phyloP scores from a whole-genome alignment of 2,888 invertebrate genomes.

The Acronicta leporina region DNA sequence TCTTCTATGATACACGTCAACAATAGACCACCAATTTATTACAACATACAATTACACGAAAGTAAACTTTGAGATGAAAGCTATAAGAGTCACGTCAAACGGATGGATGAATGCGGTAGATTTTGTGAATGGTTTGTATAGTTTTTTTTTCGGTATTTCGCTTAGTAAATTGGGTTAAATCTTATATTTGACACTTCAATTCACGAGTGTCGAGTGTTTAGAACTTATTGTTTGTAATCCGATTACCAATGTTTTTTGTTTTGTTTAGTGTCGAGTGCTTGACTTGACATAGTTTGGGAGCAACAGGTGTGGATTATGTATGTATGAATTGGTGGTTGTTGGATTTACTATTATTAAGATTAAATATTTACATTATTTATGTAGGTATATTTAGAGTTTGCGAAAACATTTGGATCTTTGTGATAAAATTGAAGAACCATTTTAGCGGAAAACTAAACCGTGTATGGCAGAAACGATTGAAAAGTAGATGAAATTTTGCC shows the following conservation, averaged over 20 bases:
- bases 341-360: conserved; percentile 27
- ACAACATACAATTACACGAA: conserved; percentile 13
- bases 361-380: conserved; percentile 36
- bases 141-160: conserved; percentile 63
- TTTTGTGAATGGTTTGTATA: conserved; percentile 53
- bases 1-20: conserved; percentile 78
- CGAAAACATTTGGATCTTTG: no score
- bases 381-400: background rate
- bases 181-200: conserved; percentile 76
- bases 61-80: conserved; percentile 34
- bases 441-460: no score
- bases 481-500: no score
- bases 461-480: no score
- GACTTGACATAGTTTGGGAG: conserved; percentile 45
- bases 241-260: conserved; percentile 77
- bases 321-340: conserved; percentile 2
- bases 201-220: conserved; percentile 71
- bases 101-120: conserved; percentile 20
- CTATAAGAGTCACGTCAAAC: conserved; percentile 32
- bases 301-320: conserved; percentile 48
- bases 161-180: conserved; percentile 81
- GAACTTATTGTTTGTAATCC: conserved; percentile 75
- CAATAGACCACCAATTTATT: conserved; percentile 57
- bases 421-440: no score
- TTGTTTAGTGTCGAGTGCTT: conserved; percentile 59